These are phyloP conservation scores for Mixornis gularis DNA, from an alignment of 2,113 vertebrate species.

Conservation along the genomic window DNA sequence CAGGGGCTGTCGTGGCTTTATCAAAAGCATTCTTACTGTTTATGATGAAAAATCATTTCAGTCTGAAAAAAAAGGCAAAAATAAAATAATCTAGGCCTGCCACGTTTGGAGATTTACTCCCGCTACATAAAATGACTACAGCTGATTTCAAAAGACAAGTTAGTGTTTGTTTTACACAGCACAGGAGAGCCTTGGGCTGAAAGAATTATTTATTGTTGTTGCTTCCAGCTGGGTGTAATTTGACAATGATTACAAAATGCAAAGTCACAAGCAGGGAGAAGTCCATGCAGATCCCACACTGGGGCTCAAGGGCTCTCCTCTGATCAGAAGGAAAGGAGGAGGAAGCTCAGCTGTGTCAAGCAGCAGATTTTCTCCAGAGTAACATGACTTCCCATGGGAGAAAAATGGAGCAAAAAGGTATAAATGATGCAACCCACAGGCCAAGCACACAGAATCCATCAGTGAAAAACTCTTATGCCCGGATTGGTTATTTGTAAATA, in stretches of 20 bases:
- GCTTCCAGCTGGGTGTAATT: background rate
- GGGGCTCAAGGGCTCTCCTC: background rate
- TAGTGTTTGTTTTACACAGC: background rate
- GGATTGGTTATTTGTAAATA: background rate
- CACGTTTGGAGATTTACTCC: background rate
- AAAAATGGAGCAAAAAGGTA: background rate
- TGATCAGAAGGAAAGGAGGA: background rate
- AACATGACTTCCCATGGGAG: background rate
- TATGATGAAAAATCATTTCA: background rate
- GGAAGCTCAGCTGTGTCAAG: background rate
- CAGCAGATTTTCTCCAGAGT: background rate
- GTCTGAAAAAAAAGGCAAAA: background rate
- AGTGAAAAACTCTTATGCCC: background rate
- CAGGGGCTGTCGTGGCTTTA: accelerated
- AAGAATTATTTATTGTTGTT: background rate
- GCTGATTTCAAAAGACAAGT: background rate
- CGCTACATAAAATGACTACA: background rate
- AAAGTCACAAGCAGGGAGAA: background rate
- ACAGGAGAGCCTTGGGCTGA: background rate
- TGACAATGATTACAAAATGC: background rate
- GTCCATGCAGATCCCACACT: background rate
- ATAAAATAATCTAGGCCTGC: background rate
- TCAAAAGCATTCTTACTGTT: background rate
- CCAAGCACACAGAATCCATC: background rate
- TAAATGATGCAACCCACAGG: background rate